Percentiles rank a stretch among this genome's conserved stretches.
phyloP scores from a whole-genome alignment of 2,113 vertebrate species.

The Xenopus tropicalis region DNA sequence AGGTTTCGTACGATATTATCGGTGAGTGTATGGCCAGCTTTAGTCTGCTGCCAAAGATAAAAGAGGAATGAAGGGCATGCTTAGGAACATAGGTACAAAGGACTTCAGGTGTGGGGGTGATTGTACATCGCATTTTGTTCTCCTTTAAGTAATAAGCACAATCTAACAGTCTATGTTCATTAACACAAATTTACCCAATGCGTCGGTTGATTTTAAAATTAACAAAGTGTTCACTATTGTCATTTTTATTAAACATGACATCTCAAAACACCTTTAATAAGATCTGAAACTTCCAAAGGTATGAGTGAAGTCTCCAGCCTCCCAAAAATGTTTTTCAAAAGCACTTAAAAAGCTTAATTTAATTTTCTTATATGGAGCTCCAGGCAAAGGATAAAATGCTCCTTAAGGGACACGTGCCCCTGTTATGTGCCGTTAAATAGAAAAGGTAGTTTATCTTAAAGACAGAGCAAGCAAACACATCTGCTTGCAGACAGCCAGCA shows the following conservation, averaged over 20 bases:
- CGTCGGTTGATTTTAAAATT: neutral
- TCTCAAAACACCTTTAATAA: neutral
- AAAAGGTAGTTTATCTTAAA: neutral
- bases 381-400: neutral
- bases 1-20: too few species aligned
- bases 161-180: too few species aligned
- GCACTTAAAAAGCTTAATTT: slow-evolving; percentile 3
- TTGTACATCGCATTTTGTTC: too few species aligned
- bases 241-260: neutral
- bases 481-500: slow-evolving; percentile 4
- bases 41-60: too few species aligned
- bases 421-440: neutral
- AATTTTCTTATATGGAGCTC: neutral
- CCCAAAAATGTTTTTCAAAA: neutral
- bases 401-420: neutral
- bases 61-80: too few species aligned
- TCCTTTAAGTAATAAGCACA: too few species aligned
- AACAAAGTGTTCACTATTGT: neutral
- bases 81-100: too few species aligned
- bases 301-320: neutral
- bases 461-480: slow-evolving; percentile 3
- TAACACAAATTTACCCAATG: too few species aligned
- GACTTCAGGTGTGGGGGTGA: too few species aligned
- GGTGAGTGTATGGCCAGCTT: too few species aligned
- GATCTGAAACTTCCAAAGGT: neutral